Conservation (phyloP, 2,113 vertebrate species). For the Peucedramus taeniatus region DNA sequence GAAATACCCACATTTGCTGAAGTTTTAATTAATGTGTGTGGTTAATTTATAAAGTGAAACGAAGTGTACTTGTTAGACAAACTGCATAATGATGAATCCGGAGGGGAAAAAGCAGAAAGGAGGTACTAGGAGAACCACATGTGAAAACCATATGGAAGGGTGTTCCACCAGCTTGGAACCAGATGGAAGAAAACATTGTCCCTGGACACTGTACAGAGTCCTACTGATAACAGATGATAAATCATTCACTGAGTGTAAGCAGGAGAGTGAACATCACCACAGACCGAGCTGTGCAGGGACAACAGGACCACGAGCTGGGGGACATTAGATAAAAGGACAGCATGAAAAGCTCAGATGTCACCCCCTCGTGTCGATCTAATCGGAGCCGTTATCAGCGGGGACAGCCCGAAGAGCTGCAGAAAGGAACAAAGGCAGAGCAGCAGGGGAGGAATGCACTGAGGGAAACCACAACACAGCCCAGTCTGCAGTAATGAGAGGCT, state of each 20-base stretch:
- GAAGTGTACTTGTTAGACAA: background rate
- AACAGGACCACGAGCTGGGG: slow-evolving; percentile 33
- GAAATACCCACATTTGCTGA: background rate
- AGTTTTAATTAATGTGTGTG: slow-evolving; percentile 1
- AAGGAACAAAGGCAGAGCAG: background rate
- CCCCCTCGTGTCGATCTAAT: slow-evolving; percentile 8
- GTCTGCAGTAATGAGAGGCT: background rate
- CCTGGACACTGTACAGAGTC: slow-evolving; percentile 65
- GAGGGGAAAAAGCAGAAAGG: background rate
- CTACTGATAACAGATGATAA: slow-evolving; percentile 65
- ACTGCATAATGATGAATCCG: background rate
- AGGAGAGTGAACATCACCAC: slow-evolving; percentile 57
- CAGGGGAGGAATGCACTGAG: background rate
- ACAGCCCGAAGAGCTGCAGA: background rate
- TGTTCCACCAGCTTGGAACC: slow-evolving; percentile 61
- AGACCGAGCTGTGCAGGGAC: slow-evolving; percentile 20
- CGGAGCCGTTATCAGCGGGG: background rate
- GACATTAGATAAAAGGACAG: slow-evolving; percentile 31
- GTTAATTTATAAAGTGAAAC: slow-evolving; percentile 38
- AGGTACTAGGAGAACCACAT: slow-evolving; percentile 27
- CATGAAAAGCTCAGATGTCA: slow-evolving; percentile 36
- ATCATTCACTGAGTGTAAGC: slow-evolving; percentile 60
- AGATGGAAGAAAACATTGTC: slow-evolving; percentile 61
- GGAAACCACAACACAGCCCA: background rate
- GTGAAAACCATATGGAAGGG: slow-evolving; percentile 55